These are phyloP conservation scores for Trichomalopsis sarcophagae DNA, from an alignment of 1,140 invertebrate species.

Conservation along the genomic window DNA sequence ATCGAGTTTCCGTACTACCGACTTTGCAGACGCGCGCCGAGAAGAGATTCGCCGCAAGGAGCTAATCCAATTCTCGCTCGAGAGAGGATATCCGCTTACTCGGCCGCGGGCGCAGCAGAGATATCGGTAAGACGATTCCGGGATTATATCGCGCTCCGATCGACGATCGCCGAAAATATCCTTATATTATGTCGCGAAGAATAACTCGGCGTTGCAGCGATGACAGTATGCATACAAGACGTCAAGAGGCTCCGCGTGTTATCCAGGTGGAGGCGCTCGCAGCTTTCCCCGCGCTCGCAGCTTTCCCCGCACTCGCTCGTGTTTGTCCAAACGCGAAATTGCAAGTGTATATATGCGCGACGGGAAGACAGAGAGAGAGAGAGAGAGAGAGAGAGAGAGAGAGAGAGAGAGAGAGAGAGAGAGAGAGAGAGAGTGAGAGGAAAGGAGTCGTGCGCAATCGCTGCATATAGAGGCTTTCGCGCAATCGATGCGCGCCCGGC, in stretches of 20 bases:
- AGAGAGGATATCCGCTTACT: not conserved
- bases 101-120: not conserved
- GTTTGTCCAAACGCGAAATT: not conserved
- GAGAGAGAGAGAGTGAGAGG: not conserved
- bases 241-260: not conserved
- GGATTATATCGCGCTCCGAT: not conserved
- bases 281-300: too few relatives aligned
- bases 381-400: not conserved
- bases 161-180: not conserved
- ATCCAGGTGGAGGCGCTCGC: not conserved
- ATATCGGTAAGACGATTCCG: not conserved
- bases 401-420: not conserved
- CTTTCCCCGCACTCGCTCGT: not conserved
- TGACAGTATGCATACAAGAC: too few relatives aligned
- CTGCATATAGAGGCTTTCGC: not conserved
- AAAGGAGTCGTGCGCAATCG: not conserved
- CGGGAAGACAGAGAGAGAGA: not conserved
- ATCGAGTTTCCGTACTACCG: not conserved
- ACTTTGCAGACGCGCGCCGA: too few relatives aligned
- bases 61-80: not conserved
- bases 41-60: not conserved
- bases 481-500: constrained; percentile 31
- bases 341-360: not conserved
- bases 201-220: too few relatives aligned
- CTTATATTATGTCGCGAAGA: too few relatives aligned